A percentile compares a stretch with the other conserved stretches of the same genome.
These are phyloP conservation scores for Drosophila dunni DNA, from an alignment of 1,140 invertebrate genomes.

Conservation along the genomic window DNA sequence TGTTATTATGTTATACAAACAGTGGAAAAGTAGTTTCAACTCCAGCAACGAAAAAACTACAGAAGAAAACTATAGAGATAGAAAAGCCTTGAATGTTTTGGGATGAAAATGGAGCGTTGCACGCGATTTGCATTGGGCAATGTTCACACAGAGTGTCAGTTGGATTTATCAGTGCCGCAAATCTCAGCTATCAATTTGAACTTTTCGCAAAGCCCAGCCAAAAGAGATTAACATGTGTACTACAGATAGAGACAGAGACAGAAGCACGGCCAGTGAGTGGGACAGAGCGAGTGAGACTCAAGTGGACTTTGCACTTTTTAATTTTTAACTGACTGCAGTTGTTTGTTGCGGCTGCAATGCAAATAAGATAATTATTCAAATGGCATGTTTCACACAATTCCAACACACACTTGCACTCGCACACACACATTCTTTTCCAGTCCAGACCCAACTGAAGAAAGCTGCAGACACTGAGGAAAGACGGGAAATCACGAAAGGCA, in stretches of 20 bases:
- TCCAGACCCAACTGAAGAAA: slow-evolving; percentile 32
- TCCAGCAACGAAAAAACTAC: neutral
- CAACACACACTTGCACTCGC: slow-evolving; percentile 43
- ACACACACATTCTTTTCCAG: slow-evolving; percentile 60
- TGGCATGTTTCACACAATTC: slow-evolving; percentile 84
- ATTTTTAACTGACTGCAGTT: slow-evolving; percentile 72
- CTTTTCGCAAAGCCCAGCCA: slow-evolving; percentile 60
- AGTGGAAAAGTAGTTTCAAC: slow-evolving; percentile 49
- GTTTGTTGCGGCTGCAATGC: slow-evolving; percentile 69
- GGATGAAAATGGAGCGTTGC: slow-evolving; percentile 61
- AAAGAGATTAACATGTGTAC: slow-evolving; percentile 67
- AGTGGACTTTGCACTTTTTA: slow-evolving; percentile 67
- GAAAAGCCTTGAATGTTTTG: neutral
- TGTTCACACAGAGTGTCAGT: slow-evolving; percentile 65
- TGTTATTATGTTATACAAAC: slow-evolving; percentile 81
- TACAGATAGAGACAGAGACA: neutral
- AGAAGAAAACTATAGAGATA: neutral
- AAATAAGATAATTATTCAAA: slow-evolving; percentile 85
- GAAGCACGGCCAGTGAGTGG: neutral
- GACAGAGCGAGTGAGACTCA: slow-evolving; percentile 5
- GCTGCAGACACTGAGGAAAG: neutral
- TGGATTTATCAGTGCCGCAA: slow-evolving; percentile 67
- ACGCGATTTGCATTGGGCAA: slow-evolving; percentile 73
- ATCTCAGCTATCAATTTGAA: slow-evolving; percentile 80
- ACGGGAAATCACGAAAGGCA: slow-evolving; percentile 69